Conservation (phyloP, 1,140 invertebrate species). For the Zaprionus ornatus region DNA sequence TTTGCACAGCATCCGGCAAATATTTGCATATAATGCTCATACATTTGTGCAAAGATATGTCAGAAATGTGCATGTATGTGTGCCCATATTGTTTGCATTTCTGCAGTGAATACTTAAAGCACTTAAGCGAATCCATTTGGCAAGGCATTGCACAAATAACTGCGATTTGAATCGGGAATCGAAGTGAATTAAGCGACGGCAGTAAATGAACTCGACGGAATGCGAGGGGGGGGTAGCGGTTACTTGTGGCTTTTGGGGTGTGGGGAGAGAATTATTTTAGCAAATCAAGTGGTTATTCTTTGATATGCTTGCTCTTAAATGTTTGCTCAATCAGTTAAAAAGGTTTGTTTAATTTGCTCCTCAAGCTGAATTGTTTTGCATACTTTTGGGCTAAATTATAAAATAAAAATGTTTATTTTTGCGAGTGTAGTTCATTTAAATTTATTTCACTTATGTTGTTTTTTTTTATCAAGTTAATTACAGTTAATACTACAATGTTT, state of each 20-base stretch:
- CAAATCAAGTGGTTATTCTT: not conserved
- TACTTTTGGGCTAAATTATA: not conserved
- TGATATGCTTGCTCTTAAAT: too few relatives aligned
- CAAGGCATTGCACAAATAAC: slow-evolving; percentile 41
- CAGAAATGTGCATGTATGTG: not conserved
- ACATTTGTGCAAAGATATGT: slow-evolving; percentile 15
- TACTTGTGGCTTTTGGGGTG: not conserved
- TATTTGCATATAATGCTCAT: slow-evolving; percentile 57
- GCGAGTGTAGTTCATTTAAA: not conserved
- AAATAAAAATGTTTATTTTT: not conserved
- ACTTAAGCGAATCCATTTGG: slow-evolving; percentile 55
- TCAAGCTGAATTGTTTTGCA: not conserved
- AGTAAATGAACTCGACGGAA: not conserved
- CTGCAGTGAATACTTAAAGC: slow-evolving; percentile 63
- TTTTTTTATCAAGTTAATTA: not conserved
- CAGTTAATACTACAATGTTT: not conserved
- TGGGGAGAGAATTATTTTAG: not conserved
- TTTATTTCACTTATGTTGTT: not conserved
- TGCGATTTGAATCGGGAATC: not conserved
- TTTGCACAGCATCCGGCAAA: slow-evolving; percentile 51
- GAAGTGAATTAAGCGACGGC: not conserved
- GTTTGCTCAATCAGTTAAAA: too few relatives aligned
- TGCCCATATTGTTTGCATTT: slow-evolving; percentile 23
- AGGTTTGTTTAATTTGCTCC: too few relatives aligned
- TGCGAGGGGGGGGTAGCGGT: not conserved